These are phyloP conservation scores for Gymnocheta viridis DNA, from an alignment of 2,888 invertebrate genomes.

Conservation along the genomic window DNA sequence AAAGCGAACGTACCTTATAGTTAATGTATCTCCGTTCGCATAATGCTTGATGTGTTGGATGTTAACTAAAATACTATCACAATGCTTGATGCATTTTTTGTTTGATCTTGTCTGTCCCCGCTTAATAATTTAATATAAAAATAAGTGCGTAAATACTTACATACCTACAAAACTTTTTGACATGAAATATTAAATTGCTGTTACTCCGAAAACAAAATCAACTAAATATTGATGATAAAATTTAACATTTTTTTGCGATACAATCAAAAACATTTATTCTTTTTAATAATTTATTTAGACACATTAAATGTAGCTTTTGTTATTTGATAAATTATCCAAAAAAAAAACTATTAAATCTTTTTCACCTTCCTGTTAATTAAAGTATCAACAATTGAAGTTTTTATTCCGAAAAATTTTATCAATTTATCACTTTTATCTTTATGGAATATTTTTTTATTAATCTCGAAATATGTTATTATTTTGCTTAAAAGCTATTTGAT, in stretches of 20 bases:
- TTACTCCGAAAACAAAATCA: neutral
- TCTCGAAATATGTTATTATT: neutral
- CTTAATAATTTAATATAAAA: no score
- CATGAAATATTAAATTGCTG: conserved; percentile 8
- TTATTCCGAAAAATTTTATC: conserved; percentile 28
- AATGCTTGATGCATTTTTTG: no score
- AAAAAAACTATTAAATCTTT: conserved; percentile 28
- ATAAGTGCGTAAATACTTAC: no score
- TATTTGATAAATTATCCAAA: neutral
- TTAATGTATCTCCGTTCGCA: no score
- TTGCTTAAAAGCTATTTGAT: neutral
- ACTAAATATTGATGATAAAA: conserved; percentile 16
- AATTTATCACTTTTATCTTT: neutral
- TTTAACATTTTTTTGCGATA: conserved; percentile 11
- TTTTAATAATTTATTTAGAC: conserved; percentile 1
- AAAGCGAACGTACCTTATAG: no score
- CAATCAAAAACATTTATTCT: neutral
- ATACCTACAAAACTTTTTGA: no score
- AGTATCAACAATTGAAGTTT: conserved; percentile 38
- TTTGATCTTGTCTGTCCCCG: no score
- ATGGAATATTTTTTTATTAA: conserved; percentile 6
- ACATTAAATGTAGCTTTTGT: conserved; percentile 14
- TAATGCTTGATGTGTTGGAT: no score
- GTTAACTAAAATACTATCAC: no score
- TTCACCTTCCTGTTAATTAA: conserved; percentile 48